Percentiles rank a stretch among this genome's conserved stretches.
phyloP scores from a whole-genome alignment of 2,797 vertebrate species.

The Microcaecilia unicolor region DNA sequence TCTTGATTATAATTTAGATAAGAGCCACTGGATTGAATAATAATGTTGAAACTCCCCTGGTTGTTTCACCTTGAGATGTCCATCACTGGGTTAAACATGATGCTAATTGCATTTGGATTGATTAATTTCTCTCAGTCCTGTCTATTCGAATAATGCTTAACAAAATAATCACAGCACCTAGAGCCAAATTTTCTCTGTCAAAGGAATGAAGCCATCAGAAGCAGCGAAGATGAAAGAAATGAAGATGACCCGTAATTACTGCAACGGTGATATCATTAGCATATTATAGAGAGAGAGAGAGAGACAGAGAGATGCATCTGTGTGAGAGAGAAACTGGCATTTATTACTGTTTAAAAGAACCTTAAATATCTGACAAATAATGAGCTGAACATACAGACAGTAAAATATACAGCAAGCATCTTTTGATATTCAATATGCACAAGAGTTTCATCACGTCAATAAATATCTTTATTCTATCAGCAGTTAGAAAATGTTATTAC shows the following conservation, averaged over 20 bases:
- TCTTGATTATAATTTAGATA: conserved; percentile 74
- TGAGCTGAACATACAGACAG: conserved; percentile 15
- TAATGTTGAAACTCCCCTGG: conserved; percentile 73
- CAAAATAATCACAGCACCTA: conserved; percentile 81
- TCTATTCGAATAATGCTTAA: conserved; percentile 89
- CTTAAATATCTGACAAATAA: conserved; percentile 43
- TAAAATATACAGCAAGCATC: too few relatives aligned
- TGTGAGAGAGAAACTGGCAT: conserved; percentile 39
- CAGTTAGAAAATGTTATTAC: not conserved
- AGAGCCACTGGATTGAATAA: conserved; percentile 76
- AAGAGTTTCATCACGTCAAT: too few relatives aligned
- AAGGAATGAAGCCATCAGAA: conserved; percentile 78
- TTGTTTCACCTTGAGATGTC: conserved; percentile 89
- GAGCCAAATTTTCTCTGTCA: conserved; percentile 62
- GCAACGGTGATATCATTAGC: conserved; percentile 65
- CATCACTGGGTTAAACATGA: conserved; percentile 94
- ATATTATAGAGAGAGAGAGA: conserved; percentile 68
- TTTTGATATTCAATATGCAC: too few relatives aligned
- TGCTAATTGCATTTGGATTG: conserved; percentile 92
- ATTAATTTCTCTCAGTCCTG: conserved; percentile 88
- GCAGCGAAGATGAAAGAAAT: conserved; percentile 77
- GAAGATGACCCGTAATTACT: conserved; percentile 75
- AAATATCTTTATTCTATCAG: too few relatives aligned
- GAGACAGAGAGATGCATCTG: conserved; percentile 24
- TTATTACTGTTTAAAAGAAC: conserved; percentile 59